Evolutionary conservation across 2,888 invertebrate species (phyloP).

Genomic region (Tuberolachnus salignus): DNA sequence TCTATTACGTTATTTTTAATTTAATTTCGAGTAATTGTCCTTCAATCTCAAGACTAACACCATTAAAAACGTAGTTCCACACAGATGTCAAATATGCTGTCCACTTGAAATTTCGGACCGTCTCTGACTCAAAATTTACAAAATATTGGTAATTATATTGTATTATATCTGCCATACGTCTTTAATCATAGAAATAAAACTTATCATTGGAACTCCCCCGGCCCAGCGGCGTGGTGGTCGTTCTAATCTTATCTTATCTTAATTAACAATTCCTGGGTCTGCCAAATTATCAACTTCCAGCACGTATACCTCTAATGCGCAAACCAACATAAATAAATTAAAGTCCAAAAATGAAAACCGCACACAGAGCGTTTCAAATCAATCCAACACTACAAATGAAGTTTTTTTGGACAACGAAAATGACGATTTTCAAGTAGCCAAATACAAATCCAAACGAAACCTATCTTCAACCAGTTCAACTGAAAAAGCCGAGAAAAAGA

Average conservation of each 20-base stretch:
- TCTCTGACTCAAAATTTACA: too few species aligned
- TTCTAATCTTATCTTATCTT: constrained; percentile 8
- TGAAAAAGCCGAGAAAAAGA: neutral
- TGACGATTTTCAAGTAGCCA: constrained; percentile 8
- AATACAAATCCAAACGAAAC: neutral
- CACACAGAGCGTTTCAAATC: neutral
- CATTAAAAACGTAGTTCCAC: too few species aligned
- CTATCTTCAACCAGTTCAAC: constrained; percentile 7
- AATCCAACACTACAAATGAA: neutral
- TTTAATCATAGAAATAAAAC: neutral
- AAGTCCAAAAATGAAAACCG: neutral
- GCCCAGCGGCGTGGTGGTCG: neutral
- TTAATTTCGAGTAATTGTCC: too few species aligned
- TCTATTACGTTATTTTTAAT: too few species aligned
- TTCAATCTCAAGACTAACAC: too few species aligned
- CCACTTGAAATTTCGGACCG: too few species aligned
- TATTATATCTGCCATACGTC: neutral
- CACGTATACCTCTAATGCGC: neutral
- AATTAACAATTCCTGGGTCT: neutral
- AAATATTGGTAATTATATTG: neutral
- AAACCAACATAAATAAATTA: neutral
- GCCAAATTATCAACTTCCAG: neutral
- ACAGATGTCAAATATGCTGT: too few species aligned
- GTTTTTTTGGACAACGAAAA: too few species aligned
- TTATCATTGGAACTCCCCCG: neutral